Evolutionary conservation across 2,888 invertebrate species (phyloP).

Genomic region (Seira ritae): DNA sequence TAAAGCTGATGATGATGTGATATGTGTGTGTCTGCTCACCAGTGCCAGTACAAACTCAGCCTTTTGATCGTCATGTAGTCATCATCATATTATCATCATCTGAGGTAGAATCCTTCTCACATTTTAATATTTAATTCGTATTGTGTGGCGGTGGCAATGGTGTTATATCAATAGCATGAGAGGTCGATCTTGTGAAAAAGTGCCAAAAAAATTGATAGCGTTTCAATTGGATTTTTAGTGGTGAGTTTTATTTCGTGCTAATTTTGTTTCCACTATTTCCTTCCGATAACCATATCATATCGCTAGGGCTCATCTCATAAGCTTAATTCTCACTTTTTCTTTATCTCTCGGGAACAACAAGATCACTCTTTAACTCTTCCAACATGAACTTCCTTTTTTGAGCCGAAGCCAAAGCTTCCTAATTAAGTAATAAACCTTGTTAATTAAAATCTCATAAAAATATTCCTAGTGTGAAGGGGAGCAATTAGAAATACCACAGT

Average conservation of each 20-base stretch:
- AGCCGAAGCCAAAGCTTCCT: constrained; percentile 3
- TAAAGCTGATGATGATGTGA: neutral
- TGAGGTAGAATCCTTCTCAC: neutral
- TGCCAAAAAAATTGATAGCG: constrained; percentile 1
- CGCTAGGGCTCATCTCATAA: neutral
- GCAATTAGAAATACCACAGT: neutral
- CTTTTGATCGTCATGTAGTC: neutral
- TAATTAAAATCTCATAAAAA: constrained; percentile 7
- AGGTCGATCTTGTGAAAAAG: constrained; percentile 4
- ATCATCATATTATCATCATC: no score
- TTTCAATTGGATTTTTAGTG: constrained; percentile 2
- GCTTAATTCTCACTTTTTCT: neutral
- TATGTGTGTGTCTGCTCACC: neutral
- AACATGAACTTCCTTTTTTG: no score
- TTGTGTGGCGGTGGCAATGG: neutral
- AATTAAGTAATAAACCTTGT: constrained; percentile 6
- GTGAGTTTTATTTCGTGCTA: constrained; percentile 3
- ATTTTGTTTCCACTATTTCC: neutral
- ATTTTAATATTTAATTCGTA: no score
- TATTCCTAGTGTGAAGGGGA: neutral
- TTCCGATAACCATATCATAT: no score
- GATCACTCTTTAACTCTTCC: no score
- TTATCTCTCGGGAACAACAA: neutral
- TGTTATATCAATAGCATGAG: neutral
- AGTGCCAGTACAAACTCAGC: neutral